Evolutionary conservation across 2,797 vertebrate genomes (phyloP).

Genomic region (Antennarius maculatus): DNA sequence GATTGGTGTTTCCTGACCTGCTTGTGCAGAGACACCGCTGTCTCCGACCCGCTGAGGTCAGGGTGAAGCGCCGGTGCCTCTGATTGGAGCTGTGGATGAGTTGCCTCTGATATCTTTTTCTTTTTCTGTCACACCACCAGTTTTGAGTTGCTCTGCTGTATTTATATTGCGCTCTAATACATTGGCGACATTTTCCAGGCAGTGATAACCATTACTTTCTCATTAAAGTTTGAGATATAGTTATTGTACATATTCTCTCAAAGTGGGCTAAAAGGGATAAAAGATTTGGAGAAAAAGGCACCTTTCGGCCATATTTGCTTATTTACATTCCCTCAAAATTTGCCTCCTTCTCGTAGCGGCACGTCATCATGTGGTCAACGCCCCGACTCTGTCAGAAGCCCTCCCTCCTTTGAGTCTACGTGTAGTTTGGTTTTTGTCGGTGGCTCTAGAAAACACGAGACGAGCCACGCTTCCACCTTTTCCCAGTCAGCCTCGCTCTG

Average conservation of each 20-base stretch:
- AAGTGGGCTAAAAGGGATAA: constrained; percentile 45
- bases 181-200: constrained; percentile 33
- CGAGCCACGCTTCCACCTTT: constrained; percentile 7
- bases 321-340: constrained; percentile 60
- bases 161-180: constrained; percentile 37
- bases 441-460: constrained; percentile 14
- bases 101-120: constrained; percentile 20
- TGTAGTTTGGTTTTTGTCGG: constrained; percentile 18
- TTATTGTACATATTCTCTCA: constrained; percentile 52
- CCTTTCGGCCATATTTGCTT: constrained; percentile 33
- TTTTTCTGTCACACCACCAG: constrained; percentile 8
- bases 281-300: constrained; percentile 3
- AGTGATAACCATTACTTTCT: constrained; percentile 21
- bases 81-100: constrained; percentile 21
- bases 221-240: constrained; percentile 26
- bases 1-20: neutral
- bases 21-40: constrained; percentile 30
- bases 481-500: constrained; percentile 23
- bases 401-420: constrained; percentile 14
- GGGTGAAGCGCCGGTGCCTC: constrained; percentile 33
- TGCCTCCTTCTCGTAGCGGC: constrained; percentile 36
- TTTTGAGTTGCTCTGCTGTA: constrained; percentile 51
- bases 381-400: constrained; percentile 41
- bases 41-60: constrained; percentile 7
- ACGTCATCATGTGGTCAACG: constrained; percentile 45